phyloP scores from a whole-genome alignment of 2,113 vertebrate species.

The Columba livia region DNA sequence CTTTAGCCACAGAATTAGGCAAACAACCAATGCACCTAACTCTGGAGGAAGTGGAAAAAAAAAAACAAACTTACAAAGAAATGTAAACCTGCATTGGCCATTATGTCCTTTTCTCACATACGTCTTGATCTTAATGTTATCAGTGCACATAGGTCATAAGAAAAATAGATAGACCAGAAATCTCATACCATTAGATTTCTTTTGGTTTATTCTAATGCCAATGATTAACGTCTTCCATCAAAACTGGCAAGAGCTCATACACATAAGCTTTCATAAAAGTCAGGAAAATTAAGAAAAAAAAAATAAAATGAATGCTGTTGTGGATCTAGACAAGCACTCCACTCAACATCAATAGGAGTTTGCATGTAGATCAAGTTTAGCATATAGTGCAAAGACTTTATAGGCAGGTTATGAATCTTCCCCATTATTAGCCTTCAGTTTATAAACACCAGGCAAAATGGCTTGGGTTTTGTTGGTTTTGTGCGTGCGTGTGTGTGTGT shows the following conservation, averaged over 20 bases:
- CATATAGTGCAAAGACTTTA: neutral
- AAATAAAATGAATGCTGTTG: neutral
- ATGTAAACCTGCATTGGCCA: neutral
- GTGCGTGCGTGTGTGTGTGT: neutral
- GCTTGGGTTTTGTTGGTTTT: neutral
- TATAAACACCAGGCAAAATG: neutral
- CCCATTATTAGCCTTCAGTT: neutral
- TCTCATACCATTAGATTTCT: neutral
- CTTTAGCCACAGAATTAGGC: neutral
- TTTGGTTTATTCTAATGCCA: neutral
- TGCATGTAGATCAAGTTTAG: neutral
- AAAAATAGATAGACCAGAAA: neutral
- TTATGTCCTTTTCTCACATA: neutral
- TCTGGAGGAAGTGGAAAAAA: neutral
- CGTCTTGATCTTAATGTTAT: neutral
- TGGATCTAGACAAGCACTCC: neutral
- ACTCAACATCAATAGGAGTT: rapidly evolving
- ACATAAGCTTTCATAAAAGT: neutral
- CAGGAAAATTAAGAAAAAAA: neutral
- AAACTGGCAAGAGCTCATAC: neutral
- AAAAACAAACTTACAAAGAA: neutral
- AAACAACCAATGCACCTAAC: neutral
- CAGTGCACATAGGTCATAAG: neutral
- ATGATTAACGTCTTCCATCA: neutral
- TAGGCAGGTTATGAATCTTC: neutral